Evolutionary conservation across 2,113 vertebrate species (phyloP).

Genomic region (Mobula hypostoma): DNA sequence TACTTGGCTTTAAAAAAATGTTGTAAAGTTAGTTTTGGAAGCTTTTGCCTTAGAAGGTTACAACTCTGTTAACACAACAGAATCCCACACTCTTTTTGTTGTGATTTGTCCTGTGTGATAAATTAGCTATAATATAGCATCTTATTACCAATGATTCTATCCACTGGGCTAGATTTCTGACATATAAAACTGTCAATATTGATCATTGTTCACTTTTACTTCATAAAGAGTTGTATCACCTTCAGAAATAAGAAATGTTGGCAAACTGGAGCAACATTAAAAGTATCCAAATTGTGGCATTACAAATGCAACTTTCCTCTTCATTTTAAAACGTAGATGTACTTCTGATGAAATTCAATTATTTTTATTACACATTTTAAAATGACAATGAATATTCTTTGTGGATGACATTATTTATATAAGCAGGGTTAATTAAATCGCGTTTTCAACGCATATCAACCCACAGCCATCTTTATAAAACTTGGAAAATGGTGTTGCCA

Average conservation of each 20-base stretch:
- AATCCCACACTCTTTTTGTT: not conserved
- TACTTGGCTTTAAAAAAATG: not conserved
- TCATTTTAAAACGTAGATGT: not conserved
- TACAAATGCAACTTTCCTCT: conserved; percentile 44
- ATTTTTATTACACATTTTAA: conserved; percentile 43
- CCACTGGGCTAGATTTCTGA: not conserved
- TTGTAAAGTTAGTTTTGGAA: not conserved
- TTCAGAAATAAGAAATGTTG: not conserved
- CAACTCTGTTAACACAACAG: not conserved
- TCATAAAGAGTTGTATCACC: not conserved
- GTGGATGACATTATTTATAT: not conserved
- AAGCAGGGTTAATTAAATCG: not conserved
- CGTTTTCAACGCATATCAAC: not conserved
- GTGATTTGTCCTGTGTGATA: not conserved
- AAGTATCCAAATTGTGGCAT: conserved; percentile 44
- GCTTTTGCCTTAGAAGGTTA: not conserved
- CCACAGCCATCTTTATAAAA: conserved; percentile 16
- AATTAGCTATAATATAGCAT: not conserved
- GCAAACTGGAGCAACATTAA: conserved; percentile 36
- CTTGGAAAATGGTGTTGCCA: not conserved
- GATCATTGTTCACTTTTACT: not conserved
- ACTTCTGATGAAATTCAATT: conserved; percentile 45
- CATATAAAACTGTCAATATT: not conserved
- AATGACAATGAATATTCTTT: conserved; percentile 47
- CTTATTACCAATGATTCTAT: not conserved